Evolutionary conservation across 1,140 invertebrate genomes (phyloP).

Genomic region (Zaprionus inermis): DNA sequence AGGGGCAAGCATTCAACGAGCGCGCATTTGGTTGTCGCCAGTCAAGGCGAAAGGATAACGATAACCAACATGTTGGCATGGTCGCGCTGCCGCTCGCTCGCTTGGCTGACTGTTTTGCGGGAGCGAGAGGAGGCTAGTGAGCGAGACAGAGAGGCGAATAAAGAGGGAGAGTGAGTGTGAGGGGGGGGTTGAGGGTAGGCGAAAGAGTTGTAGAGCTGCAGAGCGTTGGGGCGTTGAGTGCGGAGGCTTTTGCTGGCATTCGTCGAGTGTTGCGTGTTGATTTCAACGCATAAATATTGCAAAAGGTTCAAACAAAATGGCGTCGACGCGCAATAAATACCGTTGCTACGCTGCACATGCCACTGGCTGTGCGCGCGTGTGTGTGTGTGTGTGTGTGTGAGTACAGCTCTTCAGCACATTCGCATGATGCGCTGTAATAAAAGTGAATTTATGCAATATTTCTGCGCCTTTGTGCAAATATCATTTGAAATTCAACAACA

Average conservation of each 20-base stretch:
- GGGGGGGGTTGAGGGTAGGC: neutral
- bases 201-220: neutral
- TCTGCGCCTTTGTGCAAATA: constrained; percentile 80
- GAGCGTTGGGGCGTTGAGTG: neutral
- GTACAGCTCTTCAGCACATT: constrained; percentile 21
- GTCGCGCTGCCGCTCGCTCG: constrained; percentile 21
- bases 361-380: constrained; percentile 17
- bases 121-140: constrained; percentile 1
- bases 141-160: neutral
- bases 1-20: constrained; percentile 41
- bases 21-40: constrained; percentile 63
- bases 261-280: constrained; percentile 73
- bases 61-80: constrained; percentile 68
- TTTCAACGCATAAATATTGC: constrained; percentile 82
- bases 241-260: constrained; percentile 28
- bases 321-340: constrained; percentile 82
- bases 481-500: constrained; percentile 64
- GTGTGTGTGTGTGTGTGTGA: constrained; percentile 29
- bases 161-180: neutral
- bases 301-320: constrained; percentile 82
- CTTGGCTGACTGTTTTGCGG: constrained; percentile 26
- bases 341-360: constrained; percentile 35
- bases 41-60: constrained; percentile 78
- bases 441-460: constrained; percentile 83
- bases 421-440: constrained; percentile 60